Conservation (phyloP, 2,113 vertebrate genomes). For the Ovis canadensis region DNA sequence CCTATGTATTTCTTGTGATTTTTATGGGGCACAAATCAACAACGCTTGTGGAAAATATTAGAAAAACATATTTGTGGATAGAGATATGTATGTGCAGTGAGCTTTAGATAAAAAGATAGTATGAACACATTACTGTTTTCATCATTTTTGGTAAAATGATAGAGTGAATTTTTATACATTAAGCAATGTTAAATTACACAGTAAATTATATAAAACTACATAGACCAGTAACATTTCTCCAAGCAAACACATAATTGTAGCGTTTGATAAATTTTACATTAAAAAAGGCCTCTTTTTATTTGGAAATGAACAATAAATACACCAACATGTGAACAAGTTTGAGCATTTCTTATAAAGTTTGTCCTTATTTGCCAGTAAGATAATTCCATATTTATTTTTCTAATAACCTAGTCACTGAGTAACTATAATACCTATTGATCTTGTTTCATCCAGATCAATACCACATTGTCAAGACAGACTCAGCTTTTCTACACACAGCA, state of each 20-base stretch:
- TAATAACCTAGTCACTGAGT: conserved; percentile 66
- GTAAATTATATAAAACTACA: not conserved
- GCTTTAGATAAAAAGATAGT: not conserved
- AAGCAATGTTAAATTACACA: not conserved
- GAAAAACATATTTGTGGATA: not conserved
- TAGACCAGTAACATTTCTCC: conserved; percentile 43
- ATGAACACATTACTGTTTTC: not conserved
- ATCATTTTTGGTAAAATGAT: not conserved
- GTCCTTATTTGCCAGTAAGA: conserved; percentile 59
- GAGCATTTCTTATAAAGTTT: conserved; percentile 51
- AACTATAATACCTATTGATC: conserved; percentile 69
- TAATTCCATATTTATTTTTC: conserved; percentile 73
- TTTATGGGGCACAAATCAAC: not conserved
- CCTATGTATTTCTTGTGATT: not conserved
- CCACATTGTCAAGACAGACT: conserved; percentile 56
- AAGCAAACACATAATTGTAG: conserved; percentile 45
- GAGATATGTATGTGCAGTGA: not conserved
- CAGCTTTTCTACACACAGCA: conserved; percentile 35
- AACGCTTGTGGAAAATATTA: not conserved
- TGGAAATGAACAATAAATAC: conserved; percentile 52
- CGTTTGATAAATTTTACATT: conserved; percentile 65
- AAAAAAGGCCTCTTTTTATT: conserved; percentile 52
- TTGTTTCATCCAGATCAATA: conserved; percentile 67
- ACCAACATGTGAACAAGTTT: conserved; percentile 32
- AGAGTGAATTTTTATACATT: not conserved